Base-by-base conservation (phyloP, 2,888 invertebrate species). In the Trachelus tabidus region DNA sequence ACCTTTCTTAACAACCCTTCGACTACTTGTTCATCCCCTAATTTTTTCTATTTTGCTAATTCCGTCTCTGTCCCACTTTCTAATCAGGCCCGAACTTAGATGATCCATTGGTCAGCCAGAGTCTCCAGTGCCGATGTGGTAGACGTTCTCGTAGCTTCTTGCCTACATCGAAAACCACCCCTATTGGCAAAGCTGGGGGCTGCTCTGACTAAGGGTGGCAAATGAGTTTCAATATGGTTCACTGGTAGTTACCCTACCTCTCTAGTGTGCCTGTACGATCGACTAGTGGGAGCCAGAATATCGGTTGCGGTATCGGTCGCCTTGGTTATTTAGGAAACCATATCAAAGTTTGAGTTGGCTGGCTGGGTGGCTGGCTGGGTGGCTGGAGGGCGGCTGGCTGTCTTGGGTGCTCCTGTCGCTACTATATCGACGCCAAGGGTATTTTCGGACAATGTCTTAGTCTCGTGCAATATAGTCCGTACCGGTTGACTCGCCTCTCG, bases 241-340 rank as follows among this genome's bases (percentile, higher is more conserved):
- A 83, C 80, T 86, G 85, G 87, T 88, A 87, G 89, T 89, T 88
- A 88, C 87, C 85, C 86, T 86, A 85, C 87, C 86, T 85, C 86
- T 87, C 85, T 83, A 83, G 82, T 81, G 83, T 80, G 80, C 81
- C 40, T 1, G 69, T 81, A 83, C 83, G 87, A 85, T 85, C 85
- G 82, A 78, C 80, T 77, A 82, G 83, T 84, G 84, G 85, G 79
- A 79, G 80, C 77, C 79, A 77, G 68, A 78, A 83, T 84, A 87
- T 86, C 85, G 88, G 69, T 85, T 86, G 86, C 80, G 88, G 87
- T 88, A 88, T 90, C 87, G 88, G 88, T 88, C 87, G 88, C 88
- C 89, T 89, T 88, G 89, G 89, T 89, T 89, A 90, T 89, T 90
- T 88, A 88, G 88, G 87, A 90, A 89, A 89, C 89, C 89, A 88